Evolutionary conservation across 2,113 vertebrate species (phyloP), one percentile per base, ranked within the genome.

Genomic region (Xerus inauris): DNA sequence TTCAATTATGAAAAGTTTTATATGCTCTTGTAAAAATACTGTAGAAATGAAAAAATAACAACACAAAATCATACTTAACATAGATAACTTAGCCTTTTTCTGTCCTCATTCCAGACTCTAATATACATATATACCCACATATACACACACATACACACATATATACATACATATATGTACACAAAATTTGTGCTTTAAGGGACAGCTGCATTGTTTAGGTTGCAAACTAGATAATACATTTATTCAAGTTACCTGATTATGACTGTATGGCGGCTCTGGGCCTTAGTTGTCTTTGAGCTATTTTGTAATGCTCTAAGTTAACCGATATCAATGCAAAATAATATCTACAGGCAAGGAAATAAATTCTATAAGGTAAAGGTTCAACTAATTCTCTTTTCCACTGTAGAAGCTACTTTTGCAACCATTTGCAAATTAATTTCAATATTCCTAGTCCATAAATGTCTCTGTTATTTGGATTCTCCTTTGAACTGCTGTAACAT

Each of bases 211-310:
- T n/a, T 84, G 24, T 19, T 85, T 35, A 90, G 77, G 26, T 45
- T 79, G 45, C 45, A 67, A 80, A 80, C 30, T 24, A 16, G 19
- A 24, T 1, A 92, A 87, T 35, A 83, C 5, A 57, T 24, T 24
- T 64, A 59, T 79, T n/a, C 64, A 93, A 65, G 20, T 59, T 47
- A 51, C 28, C 84, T 89, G 76, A 89, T 82, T 91, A 19, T 94
- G 40, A 87, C 1, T 28, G 1, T 32, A 19, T 30, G 38, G 89
- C 40, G 7, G 26, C 16, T 59, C 51, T 69, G 42, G 9, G 45
- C 11, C 54, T 93, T 72, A 51, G n/a, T 54, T 76, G 59, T 47
- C 47, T 87, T 69, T 85, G 72, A 91, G 67, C 64, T 81, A 24
- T 87, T 89, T 94, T 65, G 49, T 80, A 71, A 76, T n/a, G 12